Evolutionary conservation across 2,113 vertebrate genomes (phyloP), one percentile per base, ranked within the genome.

Genomic region (Sigmodon hispidus): DNA sequence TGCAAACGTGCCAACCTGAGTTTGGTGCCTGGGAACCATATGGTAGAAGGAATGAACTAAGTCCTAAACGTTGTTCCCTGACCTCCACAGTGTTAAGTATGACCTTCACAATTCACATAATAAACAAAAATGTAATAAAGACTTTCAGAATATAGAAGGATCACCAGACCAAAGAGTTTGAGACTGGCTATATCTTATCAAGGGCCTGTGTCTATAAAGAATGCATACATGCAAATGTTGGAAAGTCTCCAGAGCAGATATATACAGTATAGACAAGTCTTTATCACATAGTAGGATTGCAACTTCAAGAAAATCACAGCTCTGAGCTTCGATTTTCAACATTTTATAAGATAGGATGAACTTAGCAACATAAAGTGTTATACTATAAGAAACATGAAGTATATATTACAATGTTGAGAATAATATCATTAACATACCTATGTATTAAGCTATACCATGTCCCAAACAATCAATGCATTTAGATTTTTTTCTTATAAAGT

Each of bases 241-340:
- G 76, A 29, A 61, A 8, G 15, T 48, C 22, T 91, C 31, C 84
- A 36, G 36, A n/a, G 34, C 12, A 73, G 57, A 75, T 29, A 55
- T 26, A 31, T 2, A 24, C 7, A 19, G 10, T 15, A 45, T 3
- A 57, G 52, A 6, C 1, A 48, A 59, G 61, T n/a, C 70, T 52
- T 90, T 61, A 61, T 43, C 10, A 84, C 24, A 43, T 16, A 43
- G 22, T 26, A 4, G 1, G 48, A 55, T 67, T 63, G 6, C 0
- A 4, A 76, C 63, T 84, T 45, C 24, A 84, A 95, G 40, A 17
- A 94, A 87, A 40, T 40, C 57, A 87, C 19, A n/a, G 87, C 75
- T 76, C n/a, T 36, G 43, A 81, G 36, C 9, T 90, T 94, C 16
- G 3, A 0, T 69, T 80, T 80, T 72, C 83, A 50, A 52, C 48